Conservation (phyloP, 2,113 vertebrate species). For the Rhodinocichla rosea region DNA sequence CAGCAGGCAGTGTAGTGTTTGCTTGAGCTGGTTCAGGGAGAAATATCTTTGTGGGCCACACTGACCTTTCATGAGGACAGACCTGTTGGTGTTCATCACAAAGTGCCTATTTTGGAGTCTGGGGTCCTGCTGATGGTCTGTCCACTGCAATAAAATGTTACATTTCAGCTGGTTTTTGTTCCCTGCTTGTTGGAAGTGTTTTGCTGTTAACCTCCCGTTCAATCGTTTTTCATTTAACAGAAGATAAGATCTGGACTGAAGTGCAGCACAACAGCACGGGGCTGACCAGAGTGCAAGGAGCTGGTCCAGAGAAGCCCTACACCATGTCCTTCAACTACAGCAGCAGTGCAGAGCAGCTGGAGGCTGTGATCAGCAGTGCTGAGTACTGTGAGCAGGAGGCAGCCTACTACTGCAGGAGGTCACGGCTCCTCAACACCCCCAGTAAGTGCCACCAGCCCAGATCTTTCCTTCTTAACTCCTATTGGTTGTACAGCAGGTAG, state of each 20-base stretch:
- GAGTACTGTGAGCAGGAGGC: slow-evolving; percentile 94
- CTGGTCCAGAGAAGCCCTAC: slow-evolving; percentile 74
- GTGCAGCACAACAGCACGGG: slow-evolving; percentile 85
- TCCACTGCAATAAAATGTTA: neutral
- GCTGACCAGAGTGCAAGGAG: slow-evolving; percentile 77
- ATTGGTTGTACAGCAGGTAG: neutral
- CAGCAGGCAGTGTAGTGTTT: neutral
- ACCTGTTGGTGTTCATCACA: neutral
- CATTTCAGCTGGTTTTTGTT: neutral
- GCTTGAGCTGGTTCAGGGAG: neutral
- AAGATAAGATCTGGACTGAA: slow-evolving; percentile 90
- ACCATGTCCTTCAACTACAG: slow-evolving; percentile 83
- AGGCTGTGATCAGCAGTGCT: slow-evolving; percentile 79
- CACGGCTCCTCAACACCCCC: slow-evolving; percentile 88
- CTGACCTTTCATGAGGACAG: neutral
- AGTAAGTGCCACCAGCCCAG: slow-evolving; percentile 69
- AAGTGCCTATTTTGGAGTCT: neutral
- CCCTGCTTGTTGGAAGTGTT: neutral
- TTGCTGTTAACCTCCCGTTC: neutral
- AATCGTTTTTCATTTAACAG: slow-evolving; percentile 67
- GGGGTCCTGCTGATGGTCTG: neutral
- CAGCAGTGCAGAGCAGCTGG: slow-evolving; percentile 81
- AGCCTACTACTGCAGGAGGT: slow-evolving; percentile 87
- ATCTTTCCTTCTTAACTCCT: neutral
- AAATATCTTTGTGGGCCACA: neutral